phyloP scores from a whole-genome alignment of 2,797 vertebrate genomes.

The Gila robusta region DNA sequence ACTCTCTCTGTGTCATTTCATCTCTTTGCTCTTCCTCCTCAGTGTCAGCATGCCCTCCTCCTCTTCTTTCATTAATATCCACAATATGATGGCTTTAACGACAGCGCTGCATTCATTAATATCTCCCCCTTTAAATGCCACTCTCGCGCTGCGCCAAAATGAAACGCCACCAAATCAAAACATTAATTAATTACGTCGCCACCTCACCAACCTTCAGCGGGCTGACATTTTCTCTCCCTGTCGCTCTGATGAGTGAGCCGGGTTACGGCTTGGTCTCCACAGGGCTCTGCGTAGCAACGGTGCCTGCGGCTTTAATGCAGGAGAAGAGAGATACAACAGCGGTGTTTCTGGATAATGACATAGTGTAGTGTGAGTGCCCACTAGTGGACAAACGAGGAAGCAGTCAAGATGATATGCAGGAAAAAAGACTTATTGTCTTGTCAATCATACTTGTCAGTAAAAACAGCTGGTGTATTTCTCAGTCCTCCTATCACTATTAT shows the following conservation, averaged over 20 bases:
- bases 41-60: conserved; percentile 34
- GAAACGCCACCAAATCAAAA: conserved; percentile 76
- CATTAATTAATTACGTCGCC: conserved; percentile 76
- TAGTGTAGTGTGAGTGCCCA: conserved; percentile 78
- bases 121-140: conserved; percentile 74
- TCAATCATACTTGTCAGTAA: neutral
- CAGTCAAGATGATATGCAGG: neutral
- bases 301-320: conserved; percentile 2
- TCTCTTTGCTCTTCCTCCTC: conserved; percentile 30
- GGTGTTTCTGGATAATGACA: conserved; percentile 33
- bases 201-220: conserved; percentile 70
- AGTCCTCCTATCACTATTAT: neutral
- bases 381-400: conserved; percentile 66
- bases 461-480: neutral
- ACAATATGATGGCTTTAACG: conserved; percentile 68
- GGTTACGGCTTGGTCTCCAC: conserved; percentile 59
- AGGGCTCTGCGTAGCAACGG: conserved; percentile 66
- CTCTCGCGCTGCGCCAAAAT: conserved; percentile 70
- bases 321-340: conserved; percentile 3
- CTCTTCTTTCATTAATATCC: conserved; percentile 68
- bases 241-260: conserved; percentile 68
- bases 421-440: neutral
- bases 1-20: conserved; percentile 32
- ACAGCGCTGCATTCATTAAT: conserved; percentile 58
- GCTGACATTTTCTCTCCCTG: conserved; percentile 70